These are phyloP conservation scores for Dolomedes plantarius DNA, from an alignment of 2,888 invertebrate species.

Conservation along the genomic window DNA sequence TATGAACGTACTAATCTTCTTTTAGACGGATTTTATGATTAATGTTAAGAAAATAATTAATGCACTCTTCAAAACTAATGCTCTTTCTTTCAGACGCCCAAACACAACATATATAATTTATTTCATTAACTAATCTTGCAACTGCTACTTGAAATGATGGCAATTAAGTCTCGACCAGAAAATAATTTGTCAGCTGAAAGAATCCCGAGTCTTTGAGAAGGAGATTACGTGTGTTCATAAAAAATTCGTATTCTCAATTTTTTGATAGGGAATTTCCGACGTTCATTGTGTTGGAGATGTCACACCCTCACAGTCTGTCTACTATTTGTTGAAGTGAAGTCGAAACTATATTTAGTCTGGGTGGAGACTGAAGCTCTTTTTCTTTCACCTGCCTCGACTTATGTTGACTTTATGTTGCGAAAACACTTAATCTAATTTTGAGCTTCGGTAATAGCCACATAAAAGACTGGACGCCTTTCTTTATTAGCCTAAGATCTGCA, in stretches of 20 bases:
- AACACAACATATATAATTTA: not conserved
- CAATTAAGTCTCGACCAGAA: not conserved
- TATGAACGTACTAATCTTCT: too few species aligned
- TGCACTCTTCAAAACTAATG: too few species aligned
- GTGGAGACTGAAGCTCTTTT: constrained; percentile 53
- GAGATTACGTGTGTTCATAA: constrained; percentile 19
- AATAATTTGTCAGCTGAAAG: not conserved
- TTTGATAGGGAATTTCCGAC: constrained; percentile 34
- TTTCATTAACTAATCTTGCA: not conserved
- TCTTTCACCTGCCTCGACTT: constrained; percentile 65
- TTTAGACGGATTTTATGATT: too few species aligned
- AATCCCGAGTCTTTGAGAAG: not conserved
- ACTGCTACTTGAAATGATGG: not conserved
- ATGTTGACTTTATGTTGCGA: constrained; percentile 70
- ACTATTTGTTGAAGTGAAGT: constrained; percentile 62
- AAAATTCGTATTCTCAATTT: constrained; percentile 49
- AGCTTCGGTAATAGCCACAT: constrained; percentile 61
- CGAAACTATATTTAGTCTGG: constrained; percentile 64
- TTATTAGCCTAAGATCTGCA: constrained; percentile 53
- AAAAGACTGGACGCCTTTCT: constrained; percentile 63
- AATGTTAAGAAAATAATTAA: too few species aligned
- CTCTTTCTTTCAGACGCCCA: not conserved
- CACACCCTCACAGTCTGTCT: constrained; percentile 63
- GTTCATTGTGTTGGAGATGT: constrained; percentile 49
- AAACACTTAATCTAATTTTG: constrained; percentile 70